Percentiles rank a stretch among this genome's conserved stretches.
These are phyloP conservation scores for Ianthella basta DNA, from an alignment of 37 sponge, comb jelly and placozoan genomes.

Conservation along the genomic window DNA sequence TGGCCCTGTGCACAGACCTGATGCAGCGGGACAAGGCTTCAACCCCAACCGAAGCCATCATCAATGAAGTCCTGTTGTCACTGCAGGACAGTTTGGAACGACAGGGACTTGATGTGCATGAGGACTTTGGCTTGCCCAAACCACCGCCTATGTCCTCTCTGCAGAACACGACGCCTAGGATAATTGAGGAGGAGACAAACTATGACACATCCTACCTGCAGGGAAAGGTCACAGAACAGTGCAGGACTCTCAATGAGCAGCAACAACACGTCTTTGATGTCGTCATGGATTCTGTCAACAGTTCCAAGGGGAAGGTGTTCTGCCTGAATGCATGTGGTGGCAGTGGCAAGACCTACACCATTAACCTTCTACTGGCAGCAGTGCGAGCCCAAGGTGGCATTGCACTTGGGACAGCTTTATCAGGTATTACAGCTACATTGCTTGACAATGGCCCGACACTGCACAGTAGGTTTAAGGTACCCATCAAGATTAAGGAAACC, in stretches of 20 bases:
- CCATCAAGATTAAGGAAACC: not conserved
- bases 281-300: not conserved
- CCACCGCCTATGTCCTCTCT: not conserved
- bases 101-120: too few relatives aligned
- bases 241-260: not conserved
- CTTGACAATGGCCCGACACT: too few relatives aligned
- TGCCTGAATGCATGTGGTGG: slow-evolving; percentile 33
- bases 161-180: not conserved
- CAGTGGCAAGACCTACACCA: slow-evolving; percentile 39
- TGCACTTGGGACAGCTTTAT: not conserved
- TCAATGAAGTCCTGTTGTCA: too few relatives aligned
- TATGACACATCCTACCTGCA: not conserved
- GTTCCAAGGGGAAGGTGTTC: not conserved
- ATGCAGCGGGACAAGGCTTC: too few relatives aligned
- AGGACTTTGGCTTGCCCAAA: too few relatives aligned
- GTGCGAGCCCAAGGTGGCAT: slow-evolving; percentile 7
- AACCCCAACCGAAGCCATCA: too few relatives aligned
- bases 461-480: slow-evolving; percentile 1
- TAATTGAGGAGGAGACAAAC: not conserved
- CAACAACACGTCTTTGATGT: not conserved
- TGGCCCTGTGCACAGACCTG: slow-evolving; percentile 32
- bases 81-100: too few relatives aligned
- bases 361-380: slow-evolving; percentile 30
- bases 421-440: too few relatives aligned
- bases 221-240: slow-evolving; percentile 1